phyloP scores from a whole-genome alignment of 2,113 vertebrate genomes.

The Fregetta grallaria region DNA sequence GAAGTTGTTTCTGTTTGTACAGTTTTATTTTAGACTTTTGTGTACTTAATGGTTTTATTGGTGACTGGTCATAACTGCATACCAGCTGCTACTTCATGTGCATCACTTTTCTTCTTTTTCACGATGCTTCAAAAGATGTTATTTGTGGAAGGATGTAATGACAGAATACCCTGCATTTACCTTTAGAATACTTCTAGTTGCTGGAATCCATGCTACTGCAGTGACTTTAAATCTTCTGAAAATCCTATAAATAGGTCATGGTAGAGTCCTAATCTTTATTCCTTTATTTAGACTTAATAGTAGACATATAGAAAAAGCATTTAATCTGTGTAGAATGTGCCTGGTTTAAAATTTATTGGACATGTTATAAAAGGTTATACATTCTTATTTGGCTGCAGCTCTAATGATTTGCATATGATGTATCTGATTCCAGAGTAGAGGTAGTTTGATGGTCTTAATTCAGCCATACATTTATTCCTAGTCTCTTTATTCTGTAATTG shows the following conservation, averaged over 20 bases:
- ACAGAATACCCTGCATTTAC: background rate
- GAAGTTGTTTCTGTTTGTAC: constrained; percentile 67
- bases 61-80: constrained; percentile 55
- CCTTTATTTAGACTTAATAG: background rate
- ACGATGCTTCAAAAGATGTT: background rate
- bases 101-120: background rate
- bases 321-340: background rate
- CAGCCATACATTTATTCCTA: background rate
- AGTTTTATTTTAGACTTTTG: constrained; percentile 58
- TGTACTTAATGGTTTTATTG: constrained; percentile 56
- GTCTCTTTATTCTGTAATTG: background rate
- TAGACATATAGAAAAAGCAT: background rate
- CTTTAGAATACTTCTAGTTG: background rate
- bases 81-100: constrained; percentile 24
- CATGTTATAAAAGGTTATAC: background rate
- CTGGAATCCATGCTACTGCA: background rate
- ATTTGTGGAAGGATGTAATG: background rate
- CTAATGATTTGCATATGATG: background rate
- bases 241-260: background rate
- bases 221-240: background rate
- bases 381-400: background rate
- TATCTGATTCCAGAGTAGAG: background rate
- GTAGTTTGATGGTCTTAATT: background rate
- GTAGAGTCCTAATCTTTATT: background rate
- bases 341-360: background rate